Conservation (phyloP, 92 coral and sea anemone species). For the Nematostella vectensis region DNA sequence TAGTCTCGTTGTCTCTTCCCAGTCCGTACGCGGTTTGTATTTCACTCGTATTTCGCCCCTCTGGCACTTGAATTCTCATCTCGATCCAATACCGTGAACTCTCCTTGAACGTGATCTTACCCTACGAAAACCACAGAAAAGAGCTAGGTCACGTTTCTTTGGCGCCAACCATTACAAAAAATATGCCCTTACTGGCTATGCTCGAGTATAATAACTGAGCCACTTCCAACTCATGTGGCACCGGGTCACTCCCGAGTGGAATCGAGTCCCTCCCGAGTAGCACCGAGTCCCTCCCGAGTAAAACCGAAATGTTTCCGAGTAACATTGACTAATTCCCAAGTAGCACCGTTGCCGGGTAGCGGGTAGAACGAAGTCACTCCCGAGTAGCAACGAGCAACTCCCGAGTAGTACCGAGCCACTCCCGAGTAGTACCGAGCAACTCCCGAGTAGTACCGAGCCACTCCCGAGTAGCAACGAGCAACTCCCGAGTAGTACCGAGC, state of each 20-base stretch:
- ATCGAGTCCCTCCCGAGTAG: not conserved
- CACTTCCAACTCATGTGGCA: too few species aligned
- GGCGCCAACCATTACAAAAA: too few species aligned
- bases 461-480: too few species aligned
- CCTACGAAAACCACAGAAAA: too few species aligned
- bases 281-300: not conserved
- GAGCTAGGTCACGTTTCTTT: too few species aligned
- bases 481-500: too few species aligned
- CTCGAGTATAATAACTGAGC: not conserved
- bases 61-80: slow-evolving; percentile 16
- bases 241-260: not conserved
- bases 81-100: slow-evolving; percentile 39
- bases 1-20: slow-evolving; percentile 31
- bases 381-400: not conserved
- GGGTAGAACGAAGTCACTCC: not conserved
- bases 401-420: too few species aligned
- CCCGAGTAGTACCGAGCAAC: too few species aligned
- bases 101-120: slow-evolving; percentile 40
- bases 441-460: too few species aligned
- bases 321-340: not conserved
- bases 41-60: slow-evolving; percentile 25
- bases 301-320: not conserved
- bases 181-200: too few species aligned
- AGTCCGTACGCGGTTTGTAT: slow-evolving; percentile 39
- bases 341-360: not conserved